Evolutionary conservation across 2,888 invertebrate species (phyloP).

Genomic region (Trissonchulus sp.): DNA sequence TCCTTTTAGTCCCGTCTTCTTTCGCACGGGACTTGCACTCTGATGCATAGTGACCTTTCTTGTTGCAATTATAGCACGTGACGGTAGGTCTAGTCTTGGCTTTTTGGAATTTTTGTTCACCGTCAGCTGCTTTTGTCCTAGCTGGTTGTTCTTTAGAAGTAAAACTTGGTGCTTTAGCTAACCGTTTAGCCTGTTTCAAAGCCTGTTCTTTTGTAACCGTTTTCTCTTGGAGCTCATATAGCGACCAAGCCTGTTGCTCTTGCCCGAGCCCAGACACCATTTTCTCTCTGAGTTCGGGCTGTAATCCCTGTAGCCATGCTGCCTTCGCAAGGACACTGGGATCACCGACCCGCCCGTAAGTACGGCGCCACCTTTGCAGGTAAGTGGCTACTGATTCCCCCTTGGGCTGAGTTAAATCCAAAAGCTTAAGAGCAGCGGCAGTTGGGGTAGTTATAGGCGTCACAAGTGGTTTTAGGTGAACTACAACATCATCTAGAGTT

Average conservation of each 20-base stretch:
- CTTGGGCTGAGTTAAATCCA: not conserved
- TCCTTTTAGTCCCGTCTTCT: not conserved
- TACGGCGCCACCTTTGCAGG: slow-evolving; percentile 4
- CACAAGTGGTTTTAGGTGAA: not conserved
- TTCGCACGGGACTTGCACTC: not conserved
- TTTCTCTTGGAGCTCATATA: not conserved
- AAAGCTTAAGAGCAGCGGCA: not conserved
- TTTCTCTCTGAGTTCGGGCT: not conserved
- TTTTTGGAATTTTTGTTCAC: not conserved
- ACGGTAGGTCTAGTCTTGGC: not conserved
- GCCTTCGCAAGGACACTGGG: not conserved
- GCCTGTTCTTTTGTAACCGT: slow-evolving; percentile 1
- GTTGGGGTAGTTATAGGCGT: not conserved
- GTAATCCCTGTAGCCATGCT: too few relatives aligned
- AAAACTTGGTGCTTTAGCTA: not conserved
- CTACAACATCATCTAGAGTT: not conserved
- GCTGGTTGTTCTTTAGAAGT: not conserved
- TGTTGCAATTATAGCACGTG: not conserved
- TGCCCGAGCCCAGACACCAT: not conserved
- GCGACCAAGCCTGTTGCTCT: not conserved
- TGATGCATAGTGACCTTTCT: not conserved
- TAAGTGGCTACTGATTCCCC: not conserved
- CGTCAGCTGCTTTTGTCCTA: not conserved
- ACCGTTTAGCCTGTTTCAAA: slow-evolving; percentile 1
- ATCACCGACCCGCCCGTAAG: not conserved